Evolutionary conservation across 2,113 vertebrate species (phyloP).

Genomic region (Felis catus): DNA sequence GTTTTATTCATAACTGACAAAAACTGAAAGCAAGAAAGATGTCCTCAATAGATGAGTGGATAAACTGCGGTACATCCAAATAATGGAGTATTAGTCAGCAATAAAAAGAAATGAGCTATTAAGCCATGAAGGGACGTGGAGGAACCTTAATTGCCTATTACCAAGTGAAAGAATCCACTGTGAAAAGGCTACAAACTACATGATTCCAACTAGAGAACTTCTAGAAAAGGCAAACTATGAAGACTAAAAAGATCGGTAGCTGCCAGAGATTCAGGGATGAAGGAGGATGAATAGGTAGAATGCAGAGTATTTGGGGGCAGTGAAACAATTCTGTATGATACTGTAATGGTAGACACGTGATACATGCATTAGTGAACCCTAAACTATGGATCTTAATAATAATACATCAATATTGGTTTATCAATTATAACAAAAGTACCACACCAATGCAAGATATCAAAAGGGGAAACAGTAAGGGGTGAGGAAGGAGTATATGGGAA

Average conservation of each 20-base stretch:
- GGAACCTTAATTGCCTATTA: background rate
- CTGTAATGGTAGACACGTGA: background rate
- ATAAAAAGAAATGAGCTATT: background rate
- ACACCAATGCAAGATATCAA: background rate
- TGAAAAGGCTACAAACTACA: background rate
- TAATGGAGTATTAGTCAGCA: background rate
- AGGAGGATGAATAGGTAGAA: background rate
- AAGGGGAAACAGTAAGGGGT: background rate
- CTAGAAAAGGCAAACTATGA: background rate
- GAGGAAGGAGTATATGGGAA: background rate
- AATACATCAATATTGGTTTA: background rate
- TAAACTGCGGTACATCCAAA: background rate
- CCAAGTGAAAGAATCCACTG: background rate
- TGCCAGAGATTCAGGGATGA: background rate
- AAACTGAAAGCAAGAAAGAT: background rate
- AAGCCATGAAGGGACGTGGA: background rate
- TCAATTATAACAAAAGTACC: background rate
- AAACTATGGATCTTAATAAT: background rate
- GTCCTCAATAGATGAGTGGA: background rate
- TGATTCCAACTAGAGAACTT: background rate
- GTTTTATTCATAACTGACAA: background rate
- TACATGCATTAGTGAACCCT: background rate
- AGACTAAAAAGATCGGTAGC: background rate
- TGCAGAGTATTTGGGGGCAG: background rate
- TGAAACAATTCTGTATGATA: background rate